Base-by-base conservation (phyloP, 1,140 invertebrate genomes). In the Plectrocnemia conspersa region DNA sequence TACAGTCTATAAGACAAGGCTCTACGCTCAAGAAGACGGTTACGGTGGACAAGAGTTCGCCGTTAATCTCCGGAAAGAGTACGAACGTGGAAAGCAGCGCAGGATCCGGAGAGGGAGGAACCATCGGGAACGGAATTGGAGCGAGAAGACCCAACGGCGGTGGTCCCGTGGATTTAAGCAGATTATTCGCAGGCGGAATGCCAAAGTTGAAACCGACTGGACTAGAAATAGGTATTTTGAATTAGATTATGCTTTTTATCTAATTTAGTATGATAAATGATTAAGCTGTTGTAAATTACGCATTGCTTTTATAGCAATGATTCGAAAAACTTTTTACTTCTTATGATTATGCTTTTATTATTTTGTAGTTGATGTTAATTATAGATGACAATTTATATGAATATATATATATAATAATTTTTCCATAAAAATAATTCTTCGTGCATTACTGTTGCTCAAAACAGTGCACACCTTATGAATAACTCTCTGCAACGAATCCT, bases 31-130 rank as follows among this genome's bases (percentile, higher is more conserved):
- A 91, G 68, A 94, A 93, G 73, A 82, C 89, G 50, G 81, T 85
- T 1, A 93, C 91, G 5, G 85, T 90, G 64, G 92, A 95, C 67
- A 87, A 91, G 71, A 94, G 91, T 78, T 83, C 80, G 32, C 91
- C 93, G 1, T 65, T 81, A 47, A 71, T 92, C 54, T 70, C 79
- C 58, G 87, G 88, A 76, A 75, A 78, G 69, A 64, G 64, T 42
- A 1, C 19, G 1, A 38, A 38, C 5, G 5, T 38, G 6, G 6
- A 7, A 13, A 50, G 25, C 25, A 67, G 57, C 62, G 63, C 63
- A 32, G 55, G 64, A 22, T 25, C 45, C 6, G 27, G 45, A 19
- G 4, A 35, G 63, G 64, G 61, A 55, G 59, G 53, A 22, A 44
- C 62, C 2, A 61, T 65, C 46, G 66, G 69, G 3, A 73, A 70